Evolutionary conservation across 2,797 vertebrate genomes (phyloP).

Genomic region (Alcedo atthis): DNA sequence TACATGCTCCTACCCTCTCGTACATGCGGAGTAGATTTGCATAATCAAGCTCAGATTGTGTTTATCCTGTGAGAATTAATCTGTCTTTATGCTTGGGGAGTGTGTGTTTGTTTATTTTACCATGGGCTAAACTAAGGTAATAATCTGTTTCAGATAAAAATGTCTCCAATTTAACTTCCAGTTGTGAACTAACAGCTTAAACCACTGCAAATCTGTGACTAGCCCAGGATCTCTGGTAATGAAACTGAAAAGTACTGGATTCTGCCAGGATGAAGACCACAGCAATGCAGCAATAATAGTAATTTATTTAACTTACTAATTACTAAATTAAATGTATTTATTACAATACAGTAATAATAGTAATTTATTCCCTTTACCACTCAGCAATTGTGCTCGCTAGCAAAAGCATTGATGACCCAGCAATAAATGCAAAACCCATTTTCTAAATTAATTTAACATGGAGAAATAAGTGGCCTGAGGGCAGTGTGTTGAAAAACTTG

Average conservation of each 20-base stretch:
- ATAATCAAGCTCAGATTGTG: neutral
- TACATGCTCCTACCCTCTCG: accelerated
- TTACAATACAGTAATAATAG: neutral
- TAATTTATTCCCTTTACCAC: neutral
- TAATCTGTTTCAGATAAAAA: conserved; percentile 13
- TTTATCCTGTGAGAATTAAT: neutral
- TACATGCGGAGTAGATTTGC: neutral
- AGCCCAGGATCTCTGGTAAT: neutral
- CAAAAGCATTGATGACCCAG: neutral
- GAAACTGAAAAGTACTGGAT: neutral
- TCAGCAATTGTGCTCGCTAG: neutral
- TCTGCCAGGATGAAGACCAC: neutral
- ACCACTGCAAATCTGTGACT: neutral
- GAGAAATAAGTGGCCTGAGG: neutral
- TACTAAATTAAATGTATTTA: too few species aligned
- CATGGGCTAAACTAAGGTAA: neutral
- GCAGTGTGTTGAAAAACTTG: neutral
- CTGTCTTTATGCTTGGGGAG: neutral
- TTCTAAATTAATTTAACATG: neutral
- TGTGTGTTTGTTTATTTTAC: neutral
- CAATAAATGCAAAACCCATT: neutral
- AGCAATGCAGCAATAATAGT: neutral
- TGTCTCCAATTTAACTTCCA: neutral
- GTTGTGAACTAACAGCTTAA: neutral
- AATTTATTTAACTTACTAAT: neutral